Percentiles rank a stretch among this genome's conserved stretches.
Conservation (phyloP, 2,888 invertebrate species). For the Corythucha ciliata region DNA sequence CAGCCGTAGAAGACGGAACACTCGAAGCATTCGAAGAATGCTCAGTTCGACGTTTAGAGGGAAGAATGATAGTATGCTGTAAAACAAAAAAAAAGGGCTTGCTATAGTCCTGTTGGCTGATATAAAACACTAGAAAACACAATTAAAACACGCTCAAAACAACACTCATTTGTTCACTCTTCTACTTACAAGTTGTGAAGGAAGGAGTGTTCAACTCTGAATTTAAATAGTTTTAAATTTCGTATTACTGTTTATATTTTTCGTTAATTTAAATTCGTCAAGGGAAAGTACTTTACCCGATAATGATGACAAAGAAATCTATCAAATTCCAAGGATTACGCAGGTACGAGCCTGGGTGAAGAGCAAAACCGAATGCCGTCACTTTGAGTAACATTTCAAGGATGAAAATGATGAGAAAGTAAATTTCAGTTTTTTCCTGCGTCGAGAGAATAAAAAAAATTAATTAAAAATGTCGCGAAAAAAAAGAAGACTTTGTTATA, state of each 20-base stretch:
- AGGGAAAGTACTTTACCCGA: slow-evolving; percentile 23
- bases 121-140: too few relatives aligned
- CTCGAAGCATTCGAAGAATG: slow-evolving; percentile 28
- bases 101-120: slow-evolving; percentile 5
- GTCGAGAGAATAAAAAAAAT: not conserved
- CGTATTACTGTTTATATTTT: not conserved
- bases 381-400: slow-evolving; percentile 29
- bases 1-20: slow-evolving; percentile 26
- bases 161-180: too few relatives aligned
- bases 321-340: slow-evolving; percentile 31
- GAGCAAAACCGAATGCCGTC: slow-evolving; percentile 27
- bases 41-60: slow-evolving; percentile 27
- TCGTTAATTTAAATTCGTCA: not conserved
- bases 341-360: slow-evolving; percentile 30
- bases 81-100: slow-evolving; percentile 4
- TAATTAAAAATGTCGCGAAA: not conserved
- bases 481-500: slow-evolving; percentile 9
- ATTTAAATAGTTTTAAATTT: too few relatives aligned
- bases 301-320: slow-evolving; percentile 30
- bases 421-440: slow-evolving; percentile 30
- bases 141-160: too few relatives aligned
- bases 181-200: too few relatives aligned
- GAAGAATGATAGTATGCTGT: slow-evolving; percentile 29
- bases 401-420: slow-evolving; percentile 29
- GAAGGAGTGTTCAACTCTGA: too few relatives aligned